Evolutionary conservation across 2,797 vertebrate species (phyloP).

Genomic region (Furcifer pardalis): DNA sequence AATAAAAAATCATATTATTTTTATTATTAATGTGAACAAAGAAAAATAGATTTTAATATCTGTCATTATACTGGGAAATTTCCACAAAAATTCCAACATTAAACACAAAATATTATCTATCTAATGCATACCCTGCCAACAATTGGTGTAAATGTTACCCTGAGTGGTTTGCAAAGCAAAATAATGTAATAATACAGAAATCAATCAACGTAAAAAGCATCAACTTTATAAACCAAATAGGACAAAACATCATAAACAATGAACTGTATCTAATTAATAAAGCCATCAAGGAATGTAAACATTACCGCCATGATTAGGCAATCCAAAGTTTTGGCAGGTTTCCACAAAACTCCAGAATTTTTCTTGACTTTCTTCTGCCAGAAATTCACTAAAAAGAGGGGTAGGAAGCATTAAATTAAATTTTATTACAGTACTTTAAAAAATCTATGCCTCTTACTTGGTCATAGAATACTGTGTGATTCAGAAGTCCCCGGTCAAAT

Average conservation of each 20-base stretch:
- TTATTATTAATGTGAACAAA: not conserved
- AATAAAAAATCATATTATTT: not conserved
- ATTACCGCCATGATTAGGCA: conserved; percentile 85
- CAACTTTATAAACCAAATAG: too few species aligned
- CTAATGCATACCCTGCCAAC: too few species aligned
- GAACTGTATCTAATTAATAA: not conserved
- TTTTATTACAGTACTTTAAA: not conserved
- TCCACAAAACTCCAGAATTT: conserved; percentile 97
- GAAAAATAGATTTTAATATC: conserved; percentile 5
- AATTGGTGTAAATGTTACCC: too few species aligned
- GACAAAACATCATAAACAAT: too few species aligned
- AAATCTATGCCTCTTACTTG: not conserved
- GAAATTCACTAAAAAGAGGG: conserved; percentile 86
- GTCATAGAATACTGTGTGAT: not conserved
- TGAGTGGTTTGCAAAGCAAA: too few species aligned
- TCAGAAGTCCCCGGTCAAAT: not conserved
- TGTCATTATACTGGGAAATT: conserved; percentile 8
- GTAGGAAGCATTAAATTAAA: not conserved
- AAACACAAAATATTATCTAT: not conserved
- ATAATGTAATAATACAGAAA: too few species aligned
- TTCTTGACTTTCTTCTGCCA: conserved; percentile 94
- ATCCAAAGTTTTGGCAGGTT: conserved; percentile 84
- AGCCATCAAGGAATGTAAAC: conserved; percentile 12
- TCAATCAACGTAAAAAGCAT: too few species aligned
- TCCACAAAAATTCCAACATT: not conserved